Conservation (phyloP, 2,113 vertebrate species). For the Turdus rufiventris region DNA sequence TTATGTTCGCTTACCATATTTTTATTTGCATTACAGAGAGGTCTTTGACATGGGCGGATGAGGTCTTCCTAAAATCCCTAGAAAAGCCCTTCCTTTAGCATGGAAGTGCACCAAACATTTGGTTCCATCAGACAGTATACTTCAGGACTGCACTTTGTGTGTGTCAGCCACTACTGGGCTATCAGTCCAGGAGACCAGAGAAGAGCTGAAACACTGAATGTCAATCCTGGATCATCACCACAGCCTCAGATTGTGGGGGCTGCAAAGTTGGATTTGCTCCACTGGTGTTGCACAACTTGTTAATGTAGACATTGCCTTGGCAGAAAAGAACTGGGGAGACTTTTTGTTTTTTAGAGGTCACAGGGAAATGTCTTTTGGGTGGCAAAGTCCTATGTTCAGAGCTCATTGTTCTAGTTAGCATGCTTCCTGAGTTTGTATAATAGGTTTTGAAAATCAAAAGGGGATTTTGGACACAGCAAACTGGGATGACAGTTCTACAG, state of each 20-base stretch:
- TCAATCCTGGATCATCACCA: neutral
- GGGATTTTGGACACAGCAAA: neutral
- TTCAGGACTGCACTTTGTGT: neutral
- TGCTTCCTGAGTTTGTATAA: neutral
- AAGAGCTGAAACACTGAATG: neutral
- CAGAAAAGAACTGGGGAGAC: neutral
- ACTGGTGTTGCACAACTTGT: neutral
- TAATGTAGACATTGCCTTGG: neutral
- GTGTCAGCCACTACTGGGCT: neutral
- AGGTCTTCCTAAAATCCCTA: neutral
- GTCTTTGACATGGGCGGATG: neutral
- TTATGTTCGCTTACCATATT: fast-evolving
- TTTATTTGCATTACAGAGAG: neutral
- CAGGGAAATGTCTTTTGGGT: neutral
- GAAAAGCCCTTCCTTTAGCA: neutral
- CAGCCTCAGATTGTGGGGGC: fast-evolving
- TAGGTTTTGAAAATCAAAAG: neutral
- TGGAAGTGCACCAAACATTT: neutral
- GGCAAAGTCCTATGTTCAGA: neutral
- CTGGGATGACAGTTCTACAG: neutral
- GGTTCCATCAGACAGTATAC: neutral
- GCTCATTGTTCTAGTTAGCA: neutral
- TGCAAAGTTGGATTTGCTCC: neutral
- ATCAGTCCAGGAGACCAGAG: neutral
- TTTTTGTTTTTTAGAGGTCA: neutral